These are phyloP conservation scores for Megaceryle torquata DNA, from an alignment of 2,113 vertebrate genomes.

Conservation along the genomic window DNA sequence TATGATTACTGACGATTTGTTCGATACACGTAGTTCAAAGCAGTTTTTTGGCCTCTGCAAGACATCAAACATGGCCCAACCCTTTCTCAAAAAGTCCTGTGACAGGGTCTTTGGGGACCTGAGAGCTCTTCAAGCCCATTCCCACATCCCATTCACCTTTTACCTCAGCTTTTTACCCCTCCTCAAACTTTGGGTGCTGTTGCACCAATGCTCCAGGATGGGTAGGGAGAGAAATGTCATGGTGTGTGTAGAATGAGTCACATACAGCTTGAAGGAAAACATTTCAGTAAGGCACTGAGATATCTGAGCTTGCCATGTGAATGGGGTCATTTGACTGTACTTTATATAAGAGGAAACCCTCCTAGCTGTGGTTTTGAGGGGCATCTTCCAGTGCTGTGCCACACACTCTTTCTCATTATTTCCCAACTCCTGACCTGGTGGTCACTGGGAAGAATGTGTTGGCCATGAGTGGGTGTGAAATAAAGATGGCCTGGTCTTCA, in stretches of 20 bases:
- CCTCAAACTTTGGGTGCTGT: not conserved
- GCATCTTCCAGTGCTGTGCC: not conserved
- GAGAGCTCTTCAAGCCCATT: not conserved
- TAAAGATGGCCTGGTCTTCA: too few species aligned
- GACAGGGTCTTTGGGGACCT: not conserved
- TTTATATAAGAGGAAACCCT: not conserved
- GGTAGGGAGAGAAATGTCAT: not conserved
- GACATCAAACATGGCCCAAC: not conserved
- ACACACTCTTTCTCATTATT: not conserved
- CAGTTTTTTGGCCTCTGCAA: not conserved
- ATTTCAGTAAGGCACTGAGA: not conserved
- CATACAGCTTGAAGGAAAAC: not conserved
- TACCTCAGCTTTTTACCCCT: not conserved
- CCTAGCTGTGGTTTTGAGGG: not conserved
- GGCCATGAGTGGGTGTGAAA: too few species aligned
- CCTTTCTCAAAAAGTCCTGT: not conserved
- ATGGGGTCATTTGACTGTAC: not conserved
- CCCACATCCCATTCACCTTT: not conserved
- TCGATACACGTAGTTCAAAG: not conserved
- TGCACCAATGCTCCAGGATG: not conserved
- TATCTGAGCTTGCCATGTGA: too few species aligned
- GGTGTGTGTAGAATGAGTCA: not conserved
- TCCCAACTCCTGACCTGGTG: too few species aligned
- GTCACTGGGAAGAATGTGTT: too few species aligned
- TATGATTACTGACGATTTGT: not conserved